Evolutionary conservation across 2,113 vertebrate genomes (phyloP), one percentile per base, ranked within the genome.

Genomic region (Xerus inauris): DNA sequence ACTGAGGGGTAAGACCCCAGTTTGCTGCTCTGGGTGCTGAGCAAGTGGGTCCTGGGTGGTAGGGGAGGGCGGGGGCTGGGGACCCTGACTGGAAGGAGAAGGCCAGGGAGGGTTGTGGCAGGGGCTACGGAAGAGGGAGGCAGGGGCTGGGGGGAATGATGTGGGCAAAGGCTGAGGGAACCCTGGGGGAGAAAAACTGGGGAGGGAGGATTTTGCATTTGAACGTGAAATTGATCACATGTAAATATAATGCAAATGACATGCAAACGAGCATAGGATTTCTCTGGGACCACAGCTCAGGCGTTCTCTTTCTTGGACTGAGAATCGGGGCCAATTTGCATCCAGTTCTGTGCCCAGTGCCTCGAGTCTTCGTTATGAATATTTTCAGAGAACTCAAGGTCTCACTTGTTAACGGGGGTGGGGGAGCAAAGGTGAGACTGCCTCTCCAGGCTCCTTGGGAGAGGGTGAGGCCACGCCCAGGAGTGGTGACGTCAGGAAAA

Each of bases 241-340:
- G 97, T 92, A 97, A 97, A 98, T 97, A 86, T 65, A 85, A 98
- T 98, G 97, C 96, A 97, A 97, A 97, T 97, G 47, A 93, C 89
- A 98, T 97, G 97, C 97, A 97, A 97, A 97, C 5, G 47, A 94
- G 91, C 88, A 12, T 20, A 26, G 86, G 88, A 87, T 94, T 83
- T 94, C 84, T 93, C 92, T 45, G 49, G 95, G 87, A 89, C 96
- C 67, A 45, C 65, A 82, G 95, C 95, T 91, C 89, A 90, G 82
- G 62, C 92, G 17, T 75, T 84, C 92, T 94, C 90, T 76, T 79
- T 69, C 92, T 54, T 54, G 92, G 94, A 28, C 51, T 75, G 92
- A 97, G 90, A 85, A 95, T 38, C 90, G 82, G 90, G 90, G 86
- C 77, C 91, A 94, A 90, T 97, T 93, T 96, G 92, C 96, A 94